Evolutionary conservation across 2,797 vertebrate genomes (phyloP), one percentile per base, ranked within the genome.

Genomic region (Enoplosus armatus): DNA sequence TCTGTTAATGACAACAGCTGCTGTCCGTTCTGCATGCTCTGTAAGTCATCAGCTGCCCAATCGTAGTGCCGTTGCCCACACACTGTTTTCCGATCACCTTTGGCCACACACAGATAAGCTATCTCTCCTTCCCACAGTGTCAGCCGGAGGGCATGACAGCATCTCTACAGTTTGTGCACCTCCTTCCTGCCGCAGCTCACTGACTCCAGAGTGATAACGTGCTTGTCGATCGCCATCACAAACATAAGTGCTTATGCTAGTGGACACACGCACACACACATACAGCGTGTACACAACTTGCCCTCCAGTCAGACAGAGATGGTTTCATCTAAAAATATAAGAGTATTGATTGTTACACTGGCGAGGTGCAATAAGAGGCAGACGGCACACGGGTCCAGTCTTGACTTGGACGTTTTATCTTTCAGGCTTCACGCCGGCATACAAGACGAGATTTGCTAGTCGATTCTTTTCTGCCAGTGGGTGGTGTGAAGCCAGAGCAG

Each of bases 61-160:
- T 79, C 35, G 7, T 8, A 33, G 48, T 1, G 5, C 26, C 35
- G 60, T 39, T 80, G 47, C 69, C 63, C 45, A 59, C 79, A 65
- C 66, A 26, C 45, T 55, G 71, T 58, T 83, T 78, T 67, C 43
- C n/a, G 20, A 75, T 83, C 84, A 81, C 80, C 75, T 83, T 74
- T 65, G 71, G 41, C 75, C 77, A 48, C 71, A 41, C 54, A 58
- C 72, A 64, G 79, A 88, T 88, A 84, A 82, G 72, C 78, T 78
- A 80, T 85, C 78, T 66, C 41, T 70, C 53, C 61, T 72, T 72
- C 67, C 84, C 82, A 62, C 83, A 62, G 75, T 80, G 82, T 79
- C 79, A 81, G 80, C 89, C 82, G 16, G 43, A 70, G 73, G 88
- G 82, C 79, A 77, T 50, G 64, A 89, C 82, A 79, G 76, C 82